Evolutionary conservation across 2,113 vertebrate genomes (phyloP).

Genomic region (Sebastes fasciatus): DNA sequence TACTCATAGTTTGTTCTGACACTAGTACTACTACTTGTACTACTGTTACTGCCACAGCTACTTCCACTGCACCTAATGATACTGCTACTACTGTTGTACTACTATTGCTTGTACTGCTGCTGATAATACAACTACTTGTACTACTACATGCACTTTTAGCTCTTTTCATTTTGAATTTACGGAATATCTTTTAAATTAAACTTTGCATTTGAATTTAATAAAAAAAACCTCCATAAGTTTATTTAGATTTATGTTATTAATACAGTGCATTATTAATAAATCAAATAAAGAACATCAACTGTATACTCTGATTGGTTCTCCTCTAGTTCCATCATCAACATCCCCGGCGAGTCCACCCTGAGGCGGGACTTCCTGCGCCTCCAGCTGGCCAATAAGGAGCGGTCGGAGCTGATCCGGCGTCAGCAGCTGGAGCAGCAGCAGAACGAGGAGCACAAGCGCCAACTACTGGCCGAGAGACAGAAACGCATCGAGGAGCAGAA

Average conservation of each 20-base stretch:
- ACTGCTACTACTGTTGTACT: neutral
- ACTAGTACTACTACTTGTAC: neutral
- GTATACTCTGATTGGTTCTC: neutral
- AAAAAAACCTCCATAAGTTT: neutral
- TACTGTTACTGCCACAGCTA: neutral
- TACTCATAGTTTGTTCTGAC: neutral
- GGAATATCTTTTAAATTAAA: neutral
- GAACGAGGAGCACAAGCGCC: constrained; percentile 97
- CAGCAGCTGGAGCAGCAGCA: constrained; percentile 99
- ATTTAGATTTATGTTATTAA: neutral
- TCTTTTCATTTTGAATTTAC: neutral
- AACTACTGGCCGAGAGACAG: constrained; percentile 96
- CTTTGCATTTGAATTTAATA: too few relatives aligned
- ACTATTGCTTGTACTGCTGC: neutral
- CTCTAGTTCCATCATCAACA: constrained; percentile 94
- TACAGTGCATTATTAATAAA: neutral
- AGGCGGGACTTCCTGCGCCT: constrained; percentile 95
- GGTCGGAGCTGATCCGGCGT: constrained; percentile 93
- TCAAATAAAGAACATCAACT: neutral
- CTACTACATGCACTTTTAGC: neutral
- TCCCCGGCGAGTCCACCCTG: constrained; percentile 96
- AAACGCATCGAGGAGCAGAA: constrained; percentile 99
- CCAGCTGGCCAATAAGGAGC: constrained; percentile 97
- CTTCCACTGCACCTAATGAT: neutral
- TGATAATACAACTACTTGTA: neutral